phyloP scores from a whole-genome alignment of 2,113 vertebrate species.

The Carollia perspicillata region DNA sequence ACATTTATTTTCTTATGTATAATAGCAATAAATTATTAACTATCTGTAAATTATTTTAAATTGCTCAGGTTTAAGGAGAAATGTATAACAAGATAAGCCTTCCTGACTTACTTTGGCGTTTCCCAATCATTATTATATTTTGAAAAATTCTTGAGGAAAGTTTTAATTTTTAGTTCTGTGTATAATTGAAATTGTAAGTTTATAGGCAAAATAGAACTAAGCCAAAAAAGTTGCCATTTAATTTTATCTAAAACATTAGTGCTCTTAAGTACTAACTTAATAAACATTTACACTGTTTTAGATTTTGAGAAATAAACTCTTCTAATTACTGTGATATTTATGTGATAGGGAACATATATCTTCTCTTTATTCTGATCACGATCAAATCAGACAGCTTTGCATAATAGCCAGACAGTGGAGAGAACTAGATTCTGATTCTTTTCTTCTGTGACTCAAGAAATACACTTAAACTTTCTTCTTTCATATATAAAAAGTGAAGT shows the following conservation, averaged over 20 bases:
- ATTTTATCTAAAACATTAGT: background rate
- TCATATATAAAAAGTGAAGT: background rate
- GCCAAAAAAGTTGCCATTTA: background rate
- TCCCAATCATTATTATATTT: background rate
- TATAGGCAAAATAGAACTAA: background rate
- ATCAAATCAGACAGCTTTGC: background rate
- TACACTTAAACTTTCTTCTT: background rate
- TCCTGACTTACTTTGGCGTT: background rate
- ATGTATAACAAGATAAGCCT: background rate
- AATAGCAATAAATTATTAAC: background rate
- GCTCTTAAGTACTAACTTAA: background rate
- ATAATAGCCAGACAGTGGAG: background rate
- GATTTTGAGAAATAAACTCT: background rate
- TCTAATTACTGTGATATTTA: background rate
- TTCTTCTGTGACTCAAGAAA: background rate
- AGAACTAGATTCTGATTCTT: background rate
- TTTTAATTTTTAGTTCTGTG: slow-evolving; percentile 5
- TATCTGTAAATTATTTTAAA: background rate
- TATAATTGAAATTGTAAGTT: background rate
- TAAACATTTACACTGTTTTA: background rate
- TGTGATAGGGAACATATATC: background rate
- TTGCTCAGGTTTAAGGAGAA: background rate
- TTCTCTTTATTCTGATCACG: background rate
- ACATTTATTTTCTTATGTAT: background rate
- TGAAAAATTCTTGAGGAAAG: slow-evolving; percentile 11